phyloP scores from a whole-genome alignment of 2,888 invertebrate genomes.

The Drosophila trichaetosa region DNA sequence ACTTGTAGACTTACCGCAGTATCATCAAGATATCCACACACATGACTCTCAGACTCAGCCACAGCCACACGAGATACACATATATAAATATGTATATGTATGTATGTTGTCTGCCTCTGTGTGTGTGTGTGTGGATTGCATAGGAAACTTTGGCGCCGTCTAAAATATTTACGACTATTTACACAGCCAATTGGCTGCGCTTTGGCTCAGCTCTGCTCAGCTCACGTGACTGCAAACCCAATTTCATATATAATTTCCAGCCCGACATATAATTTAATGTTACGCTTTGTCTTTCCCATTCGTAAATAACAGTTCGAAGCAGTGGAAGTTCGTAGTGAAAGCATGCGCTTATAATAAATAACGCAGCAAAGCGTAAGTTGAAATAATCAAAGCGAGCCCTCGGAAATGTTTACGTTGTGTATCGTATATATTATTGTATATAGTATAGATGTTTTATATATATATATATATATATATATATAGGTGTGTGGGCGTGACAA shows the following conservation, averaged over 20 bases:
- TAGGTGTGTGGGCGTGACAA: neutral
- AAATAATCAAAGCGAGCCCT: conserved; percentile 37
- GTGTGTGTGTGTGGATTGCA: conserved; percentile 8
- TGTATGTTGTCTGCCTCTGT: neutral
- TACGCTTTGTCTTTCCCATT: conserved; percentile 37
- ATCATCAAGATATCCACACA: conserved; percentile 38
- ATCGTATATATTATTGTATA: too few species aligned
- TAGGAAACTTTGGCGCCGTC: conserved; percentile 54
- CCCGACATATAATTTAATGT: conserved; percentile 37
- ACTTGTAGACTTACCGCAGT: conserved; percentile 64
- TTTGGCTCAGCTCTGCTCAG: conserved; percentile 16
- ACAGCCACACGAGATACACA: neutral
- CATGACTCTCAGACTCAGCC: conserved; percentile 20
- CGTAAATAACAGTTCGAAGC: conserved; percentile 36
- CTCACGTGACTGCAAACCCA: conserved; percentile 48
- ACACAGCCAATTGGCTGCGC: conserved; percentile 66
- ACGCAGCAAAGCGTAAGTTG: conserved; percentile 23
- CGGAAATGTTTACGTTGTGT: conserved; percentile 32
- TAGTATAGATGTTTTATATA: too few species aligned
- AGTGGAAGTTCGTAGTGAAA: conserved; percentile 17
- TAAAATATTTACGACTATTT: conserved; percentile 72
- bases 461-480: neutral
- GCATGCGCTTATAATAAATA: conserved; percentile 29
- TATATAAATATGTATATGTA: neutral
- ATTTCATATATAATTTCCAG: conserved; percentile 38